phyloP scores from a whole-genome alignment of 2,797 vertebrate species.

The Sebastes itinus region DNA sequence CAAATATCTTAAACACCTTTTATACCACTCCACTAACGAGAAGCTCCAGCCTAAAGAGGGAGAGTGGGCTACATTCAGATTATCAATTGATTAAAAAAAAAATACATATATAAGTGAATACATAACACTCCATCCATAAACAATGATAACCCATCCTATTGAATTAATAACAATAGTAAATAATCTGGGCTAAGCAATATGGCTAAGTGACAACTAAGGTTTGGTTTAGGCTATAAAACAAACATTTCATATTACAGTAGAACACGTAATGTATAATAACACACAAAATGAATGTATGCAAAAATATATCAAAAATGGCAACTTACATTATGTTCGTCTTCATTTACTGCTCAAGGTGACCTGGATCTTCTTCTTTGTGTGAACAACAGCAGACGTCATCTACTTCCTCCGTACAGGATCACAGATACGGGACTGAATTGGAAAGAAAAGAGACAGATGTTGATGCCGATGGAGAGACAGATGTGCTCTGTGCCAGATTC shows the following conservation, averaged over 20 bases:
- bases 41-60: no score
- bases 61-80: no score
- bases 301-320: accelerated
- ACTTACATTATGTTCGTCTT: not conserved
- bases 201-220: no score
- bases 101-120: accelerated
- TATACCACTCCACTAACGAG: no score
- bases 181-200: no score
- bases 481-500: conserved; percentile 27
- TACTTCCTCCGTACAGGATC: conserved; percentile 10
- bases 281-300: not conserved
- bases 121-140: no score
- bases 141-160: no score
- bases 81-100: no score
- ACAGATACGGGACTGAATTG: conserved; percentile 3
- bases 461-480: conserved; percentile 10
- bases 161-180: no score
- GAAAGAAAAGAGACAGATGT: conserved; percentile 11
- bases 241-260: not conserved
- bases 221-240: not conserved
- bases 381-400: conserved; percentile 38
- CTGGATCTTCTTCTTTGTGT: conserved; percentile 32
- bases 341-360: conserved; percentile 40
- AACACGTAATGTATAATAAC: not conserved
- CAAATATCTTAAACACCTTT: no score